A percentile compares a stretch with the other conserved stretches of the same genome.
phyloP scores from a whole-genome alignment of 2,888 invertebrate species.

The Merodon equestris region DNA sequence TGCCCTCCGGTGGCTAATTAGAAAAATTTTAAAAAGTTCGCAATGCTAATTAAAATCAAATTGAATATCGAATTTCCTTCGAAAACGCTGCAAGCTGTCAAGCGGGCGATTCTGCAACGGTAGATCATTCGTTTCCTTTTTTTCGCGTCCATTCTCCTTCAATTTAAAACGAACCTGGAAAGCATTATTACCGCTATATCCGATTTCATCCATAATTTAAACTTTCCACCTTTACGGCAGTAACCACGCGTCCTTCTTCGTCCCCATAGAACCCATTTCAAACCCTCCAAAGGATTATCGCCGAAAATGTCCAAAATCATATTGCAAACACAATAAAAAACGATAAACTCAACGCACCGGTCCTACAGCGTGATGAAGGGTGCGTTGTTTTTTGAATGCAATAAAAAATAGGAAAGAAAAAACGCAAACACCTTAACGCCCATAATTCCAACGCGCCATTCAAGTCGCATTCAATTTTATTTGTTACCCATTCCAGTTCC shows the following conservation, averaged over 20 bases:
- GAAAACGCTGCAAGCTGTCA: background rate
- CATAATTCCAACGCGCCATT: conserved; percentile 25
- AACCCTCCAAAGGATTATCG: conserved; percentile 47
- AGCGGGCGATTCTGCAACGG: conserved; percentile 41
- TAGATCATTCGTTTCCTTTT: background rate
- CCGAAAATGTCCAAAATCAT: conserved; percentile 59
- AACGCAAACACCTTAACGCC: conserved; percentile 64
- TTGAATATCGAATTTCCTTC: conserved; percentile 56
- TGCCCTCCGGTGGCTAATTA: conserved; percentile 31
- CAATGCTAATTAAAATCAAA: conserved; percentile 64
- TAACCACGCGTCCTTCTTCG: conserved; percentile 7
- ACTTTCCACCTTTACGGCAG: conserved; percentile 13
- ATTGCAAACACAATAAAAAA: conserved; percentile 62
- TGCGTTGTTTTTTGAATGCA: conserved; percentile 11
- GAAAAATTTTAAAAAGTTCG: conserved; percentile 56
- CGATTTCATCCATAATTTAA: conserved; percentile 44
- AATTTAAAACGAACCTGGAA: conserved; percentile 23
- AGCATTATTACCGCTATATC: conserved; percentile 35
- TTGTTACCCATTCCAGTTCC: conserved; percentile 42
- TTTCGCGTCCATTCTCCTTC: conserved; percentile 7
- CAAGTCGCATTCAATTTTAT: conserved; percentile 51
- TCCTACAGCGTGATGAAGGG: conserved; percentile 7
- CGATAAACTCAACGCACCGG: conserved; percentile 32
- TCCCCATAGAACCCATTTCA: conserved; percentile 45
- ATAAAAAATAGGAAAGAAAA: conserved; percentile 45